These are phyloP conservation scores for Bombylius discolor DNA, from an alignment of 2,888 invertebrate genomes.

Conservation along the genomic window DNA sequence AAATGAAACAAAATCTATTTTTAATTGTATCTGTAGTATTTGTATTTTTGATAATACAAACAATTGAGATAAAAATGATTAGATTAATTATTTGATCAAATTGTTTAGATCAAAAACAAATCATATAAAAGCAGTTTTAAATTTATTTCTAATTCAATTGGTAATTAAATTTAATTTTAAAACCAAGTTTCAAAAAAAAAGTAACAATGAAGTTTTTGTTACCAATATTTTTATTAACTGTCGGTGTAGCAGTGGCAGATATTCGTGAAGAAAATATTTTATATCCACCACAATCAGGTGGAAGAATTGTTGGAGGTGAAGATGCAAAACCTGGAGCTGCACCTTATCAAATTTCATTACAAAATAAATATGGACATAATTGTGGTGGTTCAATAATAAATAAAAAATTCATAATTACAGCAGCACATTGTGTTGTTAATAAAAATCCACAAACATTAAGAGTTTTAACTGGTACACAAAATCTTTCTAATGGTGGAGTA, in stretches of 20 bases:
- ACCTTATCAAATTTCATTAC: conserved; percentile 32
- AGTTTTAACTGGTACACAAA: conserved; percentile 28
- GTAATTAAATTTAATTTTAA: too few relatives aligned
- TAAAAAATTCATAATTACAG: conserved; percentile 26
- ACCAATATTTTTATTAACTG: too few relatives aligned
- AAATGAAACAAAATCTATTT: too few relatives aligned
- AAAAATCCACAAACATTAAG: conserved; percentile 20
- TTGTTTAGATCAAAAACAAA: too few relatives aligned
- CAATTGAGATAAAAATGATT: too few relatives aligned
- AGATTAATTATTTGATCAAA: too few relatives aligned
- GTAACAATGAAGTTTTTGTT: background rate
- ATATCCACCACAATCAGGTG: background rate
- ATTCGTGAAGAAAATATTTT: background rate
- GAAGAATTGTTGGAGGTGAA: conserved; percentile 2
- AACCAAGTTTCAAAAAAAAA: too few relatives aligned
- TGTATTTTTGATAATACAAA: too few relatives aligned
- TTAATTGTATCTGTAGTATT: too few relatives aligned
- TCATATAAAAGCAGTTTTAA: too few relatives aligned
- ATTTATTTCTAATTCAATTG: too few relatives aligned
- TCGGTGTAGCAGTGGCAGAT: too few relatives aligned
- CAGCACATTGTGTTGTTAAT: conserved; percentile 29
- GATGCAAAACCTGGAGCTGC: conserved; percentile 6
- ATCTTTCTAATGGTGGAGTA: conserved; percentile 22
- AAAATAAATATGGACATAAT: conserved; percentile 27
- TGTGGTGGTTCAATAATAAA: conserved; percentile 30